These are phyloP conservation scores for Agapornis canus DNA, from an alignment of 2,797 vertebrate genomes.

Conservation along the genomic window DNA sequence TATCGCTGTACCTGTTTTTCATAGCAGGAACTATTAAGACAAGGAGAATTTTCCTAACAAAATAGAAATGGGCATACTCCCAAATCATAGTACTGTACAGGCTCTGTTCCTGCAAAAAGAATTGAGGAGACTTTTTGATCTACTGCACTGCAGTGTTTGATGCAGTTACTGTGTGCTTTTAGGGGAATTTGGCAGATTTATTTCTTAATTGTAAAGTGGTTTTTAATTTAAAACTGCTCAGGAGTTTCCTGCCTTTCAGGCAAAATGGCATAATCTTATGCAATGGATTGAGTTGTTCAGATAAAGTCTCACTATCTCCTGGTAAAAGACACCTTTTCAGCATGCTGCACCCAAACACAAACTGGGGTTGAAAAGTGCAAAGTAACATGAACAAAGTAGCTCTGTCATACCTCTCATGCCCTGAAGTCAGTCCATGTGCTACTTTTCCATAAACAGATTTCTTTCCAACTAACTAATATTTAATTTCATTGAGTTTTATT, in stretches of 20 bases:
- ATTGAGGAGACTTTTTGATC: background rate
- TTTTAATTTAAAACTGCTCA: background rate
- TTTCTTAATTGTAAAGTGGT: background rate
- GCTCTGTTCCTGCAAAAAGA: background rate
- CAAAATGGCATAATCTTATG: background rate
- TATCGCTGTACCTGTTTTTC: background rate
- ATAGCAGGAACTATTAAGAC: background rate
- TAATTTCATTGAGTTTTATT: constrained; percentile 11
- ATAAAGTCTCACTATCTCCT: background rate
- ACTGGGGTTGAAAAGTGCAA: background rate
- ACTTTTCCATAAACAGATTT: constrained; percentile 42
- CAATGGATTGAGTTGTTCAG: background rate
- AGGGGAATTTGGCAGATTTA: background rate
- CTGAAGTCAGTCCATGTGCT: background rate
- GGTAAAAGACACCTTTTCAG: background rate
- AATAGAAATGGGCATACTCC: background rate
- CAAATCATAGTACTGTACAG: background rate
- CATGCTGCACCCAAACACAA: background rate
- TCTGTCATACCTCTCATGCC: background rate
- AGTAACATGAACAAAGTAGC: background rate
- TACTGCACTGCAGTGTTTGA: background rate
- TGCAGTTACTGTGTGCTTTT: background rate
- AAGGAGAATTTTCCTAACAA: background rate
- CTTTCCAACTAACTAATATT: background rate
- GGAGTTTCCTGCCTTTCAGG: background rate